phyloP scores from a whole-genome alignment of 2,113 vertebrate genomes.

The Philantomba maxwellii region DNA sequence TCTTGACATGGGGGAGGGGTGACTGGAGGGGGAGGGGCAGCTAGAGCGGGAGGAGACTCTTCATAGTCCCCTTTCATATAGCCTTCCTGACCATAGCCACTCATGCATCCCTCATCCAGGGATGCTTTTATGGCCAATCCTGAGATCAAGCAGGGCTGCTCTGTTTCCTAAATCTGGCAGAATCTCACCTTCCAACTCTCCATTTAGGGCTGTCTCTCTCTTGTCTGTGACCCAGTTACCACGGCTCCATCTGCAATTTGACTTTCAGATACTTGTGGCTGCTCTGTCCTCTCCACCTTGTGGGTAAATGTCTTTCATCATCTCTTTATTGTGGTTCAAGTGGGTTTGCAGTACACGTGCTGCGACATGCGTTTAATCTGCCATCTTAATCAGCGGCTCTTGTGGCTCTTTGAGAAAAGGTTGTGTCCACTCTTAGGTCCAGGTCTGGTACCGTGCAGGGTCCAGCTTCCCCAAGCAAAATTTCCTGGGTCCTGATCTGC shows the following conservation, averaged over 20 bases:
- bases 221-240: too few species aligned
- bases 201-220: neutral
- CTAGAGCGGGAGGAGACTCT: neutral
- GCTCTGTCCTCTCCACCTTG: too few species aligned
- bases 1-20: neutral
- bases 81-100: rapidly evolving
- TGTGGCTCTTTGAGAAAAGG: neutral
- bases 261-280: rapidly evolving
- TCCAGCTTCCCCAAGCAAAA: neutral
- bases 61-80: neutral
- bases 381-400: neutral
- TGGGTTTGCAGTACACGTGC: neutral
- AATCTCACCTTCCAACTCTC: neutral
- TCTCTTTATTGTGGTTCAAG: neutral
- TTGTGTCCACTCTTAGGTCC: neutral
- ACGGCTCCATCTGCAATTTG: rapidly evolving
- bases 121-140: neutral
- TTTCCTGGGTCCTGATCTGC: neutral
- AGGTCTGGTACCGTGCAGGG: neutral
- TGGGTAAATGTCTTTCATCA: too few species aligned
- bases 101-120: neutral
- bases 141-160: neutral
- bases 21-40: neutral
- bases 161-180: neutral
- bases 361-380: too few species aligned